A percentile compares a stretch with the other conserved stretches of the same genome.
These are phyloP conservation scores for Alloscopus bannaensis DNA, from an alignment of 2,888 invertebrate species.

Conservation along the genomic window DNA sequence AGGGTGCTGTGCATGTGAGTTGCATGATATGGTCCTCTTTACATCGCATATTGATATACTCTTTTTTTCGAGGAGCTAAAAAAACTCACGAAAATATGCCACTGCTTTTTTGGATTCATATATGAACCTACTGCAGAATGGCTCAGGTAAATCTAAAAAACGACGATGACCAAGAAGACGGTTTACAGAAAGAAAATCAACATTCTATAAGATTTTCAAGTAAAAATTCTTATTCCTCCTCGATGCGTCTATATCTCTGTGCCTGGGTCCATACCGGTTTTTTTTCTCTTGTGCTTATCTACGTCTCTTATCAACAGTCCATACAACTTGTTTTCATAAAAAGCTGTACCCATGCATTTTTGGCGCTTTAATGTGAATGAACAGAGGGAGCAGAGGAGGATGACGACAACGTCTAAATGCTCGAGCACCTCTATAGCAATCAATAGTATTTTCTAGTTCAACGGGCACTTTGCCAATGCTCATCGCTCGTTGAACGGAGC, in stretches of 20 bases:
- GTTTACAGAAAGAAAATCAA: constrained; percentile 14
- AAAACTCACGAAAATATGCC: no score
- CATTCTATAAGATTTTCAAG: constrained; percentile 13
- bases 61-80: no score
- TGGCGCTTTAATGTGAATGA: no score
- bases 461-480: constrained; percentile 38
- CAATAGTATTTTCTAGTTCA: constrained; percentile 47
- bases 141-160: constrained; percentile 26
- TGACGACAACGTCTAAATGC: no score
- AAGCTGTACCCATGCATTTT: background rate
- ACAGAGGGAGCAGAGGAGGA: no score
- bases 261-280: constrained; percentile 59
- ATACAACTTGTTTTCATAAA: constrained; percentile 42
- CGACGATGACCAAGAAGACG: constrained; percentile 30
- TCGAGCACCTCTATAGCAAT: constrained; percentile 28
- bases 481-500: no score
- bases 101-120: no score
- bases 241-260: background rate
- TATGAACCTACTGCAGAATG: constrained; percentile 40
- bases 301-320: constrained; percentile 43
- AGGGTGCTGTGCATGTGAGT: no score
- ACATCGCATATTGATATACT: no score
- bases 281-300: constrained; percentile 52
- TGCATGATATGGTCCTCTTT: no score
- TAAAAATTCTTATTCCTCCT: background rate